A percentile compares a stretch with the other conserved stretches of the same genome.
Evolutionary conservation across 2,888 invertebrate species (phyloP).

Genomic region (Perdita meconis): DNA sequence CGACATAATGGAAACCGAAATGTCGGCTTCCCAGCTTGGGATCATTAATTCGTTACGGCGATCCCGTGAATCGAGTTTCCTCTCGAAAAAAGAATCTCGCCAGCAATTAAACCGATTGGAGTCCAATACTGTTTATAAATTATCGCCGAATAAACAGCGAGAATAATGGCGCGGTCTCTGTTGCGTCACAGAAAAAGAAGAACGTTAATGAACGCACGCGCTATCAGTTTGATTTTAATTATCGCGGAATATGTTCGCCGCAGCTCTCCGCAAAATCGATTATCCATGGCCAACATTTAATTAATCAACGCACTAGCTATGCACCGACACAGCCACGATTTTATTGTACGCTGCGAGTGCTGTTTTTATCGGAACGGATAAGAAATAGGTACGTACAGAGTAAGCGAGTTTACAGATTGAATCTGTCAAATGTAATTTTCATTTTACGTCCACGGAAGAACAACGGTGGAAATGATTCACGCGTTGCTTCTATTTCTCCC

Average conservation of each 20-base stretch:
- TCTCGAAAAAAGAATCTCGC: constrained; percentile 9
- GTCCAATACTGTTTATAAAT: constrained; percentile 28
- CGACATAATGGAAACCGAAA: constrained; percentile 27
- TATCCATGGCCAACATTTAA: constrained; percentile 41
- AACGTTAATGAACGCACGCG: constrained; percentile 28
- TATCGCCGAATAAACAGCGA: constrained; percentile 26
- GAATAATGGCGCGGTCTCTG: neutral
- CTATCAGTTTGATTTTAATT: constrained; percentile 51
- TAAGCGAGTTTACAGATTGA: neutral
- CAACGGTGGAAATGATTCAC: neutral
- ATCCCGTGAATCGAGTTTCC: constrained; percentile 6
- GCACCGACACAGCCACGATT: constrained; percentile 24
- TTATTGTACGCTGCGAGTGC: neutral
- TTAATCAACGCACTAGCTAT: constrained; percentile 49
- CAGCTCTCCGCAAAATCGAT: constrained; percentile 34
- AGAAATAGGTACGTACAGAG: no score
- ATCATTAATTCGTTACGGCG: constrained; percentile 52
- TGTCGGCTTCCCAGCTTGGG: neutral
- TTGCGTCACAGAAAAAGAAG: neutral
- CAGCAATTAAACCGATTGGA: constrained; percentile 36
- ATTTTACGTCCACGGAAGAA: neutral
- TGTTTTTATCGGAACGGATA: constrained; percentile 20
- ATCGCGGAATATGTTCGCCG: constrained; percentile 50
- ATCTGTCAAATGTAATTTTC: neutral
- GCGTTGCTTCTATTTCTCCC: no score